Percentiles rank a stretch among this genome's conserved stretches.
These are phyloP conservation scores for Pocillopora grandis DNA, from an alignment of 92 coral and sea anemone genomes.

Conservation along the genomic window DNA sequence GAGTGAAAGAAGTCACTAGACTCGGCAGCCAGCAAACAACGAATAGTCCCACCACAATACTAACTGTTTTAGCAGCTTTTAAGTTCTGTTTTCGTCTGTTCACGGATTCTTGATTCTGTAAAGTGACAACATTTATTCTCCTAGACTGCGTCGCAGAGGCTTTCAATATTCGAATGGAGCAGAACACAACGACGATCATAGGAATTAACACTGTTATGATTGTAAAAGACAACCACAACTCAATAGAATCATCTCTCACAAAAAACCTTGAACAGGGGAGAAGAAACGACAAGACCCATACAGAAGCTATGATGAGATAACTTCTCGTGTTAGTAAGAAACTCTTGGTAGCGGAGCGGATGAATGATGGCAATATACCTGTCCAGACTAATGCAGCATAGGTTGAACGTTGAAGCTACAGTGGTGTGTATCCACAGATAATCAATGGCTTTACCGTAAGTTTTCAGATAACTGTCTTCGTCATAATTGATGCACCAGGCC, in stretches of 20 bases:
- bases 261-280: neutral
- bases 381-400: slow-evolving; percentile 15
- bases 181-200: neutral
- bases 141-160: slow-evolving; percentile 5
- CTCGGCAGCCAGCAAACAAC: slow-evolving; percentile 22
- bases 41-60: slow-evolving; percentile 18
- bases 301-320: slow-evolving; percentile 6
- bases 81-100: neutral
- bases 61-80: neutral
- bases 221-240: neutral
- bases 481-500: neutral
- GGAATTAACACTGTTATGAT: slow-evolving; percentile 4
- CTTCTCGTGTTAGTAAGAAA: slow-evolving; percentile 3
- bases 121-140: neutral
- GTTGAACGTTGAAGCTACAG: slow-evolving; percentile 20
- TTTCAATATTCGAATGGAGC: slow-evolving; percentile 1
- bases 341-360: slow-evolving; percentile 14
- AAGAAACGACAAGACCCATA: neutral
- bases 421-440: slow-evolving; percentile 16
- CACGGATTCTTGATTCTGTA: neutral
- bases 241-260: too few relatives aligned
- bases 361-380: neutral
- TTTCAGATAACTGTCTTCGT: neutral
- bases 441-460: slow-evolving; percentile 1
- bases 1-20: neutral